Evolutionary conservation across 2,797 vertebrate species (phyloP).

Genomic region (Pangasius macronema): DNA sequence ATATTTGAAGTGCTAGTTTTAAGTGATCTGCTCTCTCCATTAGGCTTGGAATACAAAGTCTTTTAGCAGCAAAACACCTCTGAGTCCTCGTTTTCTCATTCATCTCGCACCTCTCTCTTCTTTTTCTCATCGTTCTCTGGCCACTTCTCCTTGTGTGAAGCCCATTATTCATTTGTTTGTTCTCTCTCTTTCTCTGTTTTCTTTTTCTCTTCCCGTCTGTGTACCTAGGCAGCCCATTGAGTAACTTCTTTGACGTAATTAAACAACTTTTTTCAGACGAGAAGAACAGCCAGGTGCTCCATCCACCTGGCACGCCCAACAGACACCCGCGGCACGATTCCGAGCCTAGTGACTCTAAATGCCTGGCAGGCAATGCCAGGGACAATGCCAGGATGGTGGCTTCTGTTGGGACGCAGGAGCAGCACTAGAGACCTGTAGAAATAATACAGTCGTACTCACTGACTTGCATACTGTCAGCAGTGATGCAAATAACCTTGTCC

Average conservation of each 20-base stretch:
- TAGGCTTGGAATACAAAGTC: background rate
- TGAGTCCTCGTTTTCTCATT: constrained; percentile 56
- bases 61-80: constrained; percentile 38
- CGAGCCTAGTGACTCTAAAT: constrained; percentile 88
- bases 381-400: constrained; percentile 86
- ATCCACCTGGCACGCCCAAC: constrained; percentile 84
- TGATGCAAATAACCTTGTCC: constrained; percentile 56
- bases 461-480: constrained; percentile 58
- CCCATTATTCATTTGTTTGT: constrained; percentile 87
- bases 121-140: constrained; percentile 60
- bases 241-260: constrained; percentile 99
- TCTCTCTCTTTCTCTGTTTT: constrained; percentile 63
- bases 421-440: constrained; percentile 78
- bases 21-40: background rate
- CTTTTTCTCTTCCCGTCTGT: constrained; percentile 83
- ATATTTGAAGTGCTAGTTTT: background rate
- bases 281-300: constrained; percentile 97
- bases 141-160: constrained; percentile 72
- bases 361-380: constrained; percentile 77
- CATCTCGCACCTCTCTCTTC: constrained; percentile 50
- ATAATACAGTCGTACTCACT: constrained; percentile 51
- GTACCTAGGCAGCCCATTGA: constrained; percentile 95
- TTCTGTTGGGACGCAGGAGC: constrained; percentile 85
- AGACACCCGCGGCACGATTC: constrained; percentile 86
- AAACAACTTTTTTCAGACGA: constrained; percentile 99